These are phyloP conservation scores for Neolamprologus fasciatus DNA, from an alignment of 2,113 vertebrate genomes.

Conservation along the genomic window DNA sequence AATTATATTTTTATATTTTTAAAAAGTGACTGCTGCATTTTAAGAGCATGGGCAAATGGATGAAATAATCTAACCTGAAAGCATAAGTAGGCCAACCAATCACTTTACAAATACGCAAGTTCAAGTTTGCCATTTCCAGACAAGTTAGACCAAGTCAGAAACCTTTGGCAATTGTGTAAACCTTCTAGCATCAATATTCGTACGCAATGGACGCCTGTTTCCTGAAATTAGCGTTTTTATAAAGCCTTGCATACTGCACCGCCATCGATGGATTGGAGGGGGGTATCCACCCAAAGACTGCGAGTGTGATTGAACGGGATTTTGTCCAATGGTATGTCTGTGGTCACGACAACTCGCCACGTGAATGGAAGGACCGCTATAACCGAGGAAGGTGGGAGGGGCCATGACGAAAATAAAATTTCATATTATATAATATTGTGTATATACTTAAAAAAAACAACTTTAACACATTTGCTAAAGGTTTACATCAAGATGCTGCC, in stretches of 20 bases:
- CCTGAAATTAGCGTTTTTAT: not conserved
- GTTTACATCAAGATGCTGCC: not conserved
- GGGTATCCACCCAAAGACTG: not conserved
- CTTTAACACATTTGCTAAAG: not conserved
- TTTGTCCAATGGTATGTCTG: not conserved
- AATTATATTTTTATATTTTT: not conserved
- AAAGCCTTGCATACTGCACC: not conserved
- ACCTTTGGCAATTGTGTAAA: not conserved
- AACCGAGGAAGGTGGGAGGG: conserved; percentile 1
- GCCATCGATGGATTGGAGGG: not conserved
- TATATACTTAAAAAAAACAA: not conserved
- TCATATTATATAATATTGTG: not conserved
- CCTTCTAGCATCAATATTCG: not conserved
- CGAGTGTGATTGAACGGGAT: not conserved
- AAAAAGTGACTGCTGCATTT: not conserved
- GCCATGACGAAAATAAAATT: not conserved
- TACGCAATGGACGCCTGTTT: not conserved
- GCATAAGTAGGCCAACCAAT: not conserved
- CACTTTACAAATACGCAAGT: not conserved
- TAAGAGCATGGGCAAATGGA: not conserved
- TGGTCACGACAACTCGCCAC: conserved; percentile 40
- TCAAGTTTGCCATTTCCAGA: not conserved
- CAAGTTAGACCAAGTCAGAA: not conserved
- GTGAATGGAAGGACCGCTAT: conserved; percentile 7
- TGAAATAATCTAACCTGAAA: not conserved